Evolutionary conservation across 1,140 invertebrate species (phyloP), one percentile per base, ranked within the genome.

Genomic region (Antheraea pernyi): DNA sequence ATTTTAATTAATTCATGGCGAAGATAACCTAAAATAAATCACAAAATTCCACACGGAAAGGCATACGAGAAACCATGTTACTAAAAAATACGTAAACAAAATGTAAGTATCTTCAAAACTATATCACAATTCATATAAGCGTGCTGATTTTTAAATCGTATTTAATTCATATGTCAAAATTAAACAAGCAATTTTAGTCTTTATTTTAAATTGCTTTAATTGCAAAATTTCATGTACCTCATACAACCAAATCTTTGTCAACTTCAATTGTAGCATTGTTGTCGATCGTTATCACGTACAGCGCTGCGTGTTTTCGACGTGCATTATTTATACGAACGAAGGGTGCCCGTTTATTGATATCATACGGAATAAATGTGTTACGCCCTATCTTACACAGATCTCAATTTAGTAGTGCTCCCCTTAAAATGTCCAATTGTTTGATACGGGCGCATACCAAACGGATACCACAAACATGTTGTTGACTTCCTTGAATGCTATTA

Each of bases 381-480:
- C 30, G 13, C 37, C 61, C 61, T 63, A 63, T 63, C 61, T n/a
- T 37, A 7, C 11, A 63, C 61, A 16, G 61, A 63, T 37, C 61
- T 63, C 61, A 63, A 63, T 37, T 63, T 63, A n/a, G 19, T 7
- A 53, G 16, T 53, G 19, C 16, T 63, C 19, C 22, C 72, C 69
- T 75, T 70, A 66, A 80, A 77, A 77, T 72, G 36, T 71, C 67
- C 63, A 68, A 74, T 79, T 75, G 67, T 59, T 61, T 63, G 79
- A 78, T 79, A 81, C 74, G 81, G 73, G 77, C 65, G 64, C 70
- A 42, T 63, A 63, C 4, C 58, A 30, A 30, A 59, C 58, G 4
- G 16, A 61, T 4, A 22, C 4, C 9, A 22, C 10, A 61, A 4
- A 19, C 0, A 61, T 16, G 22, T 19, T 61, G 59, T 61, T 36